Evolutionary conservation across 2,113 vertebrate species (phyloP).

Genomic region (Eudorcas thomsonii): DNA sequence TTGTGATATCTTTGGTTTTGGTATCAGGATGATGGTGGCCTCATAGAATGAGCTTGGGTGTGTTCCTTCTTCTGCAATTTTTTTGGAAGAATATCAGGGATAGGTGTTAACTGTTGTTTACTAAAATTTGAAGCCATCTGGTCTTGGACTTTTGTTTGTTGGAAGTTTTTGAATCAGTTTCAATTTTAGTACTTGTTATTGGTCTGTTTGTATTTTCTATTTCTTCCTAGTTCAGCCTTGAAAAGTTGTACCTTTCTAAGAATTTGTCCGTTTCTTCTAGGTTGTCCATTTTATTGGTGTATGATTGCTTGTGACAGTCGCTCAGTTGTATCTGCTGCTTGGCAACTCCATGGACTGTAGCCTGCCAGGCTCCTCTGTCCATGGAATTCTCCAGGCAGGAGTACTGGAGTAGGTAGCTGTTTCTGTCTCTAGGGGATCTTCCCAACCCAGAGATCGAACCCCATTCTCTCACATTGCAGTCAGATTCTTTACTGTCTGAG

Average conservation of each 20-base stretch:
- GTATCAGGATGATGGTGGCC: neutral
- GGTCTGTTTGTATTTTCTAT: neutral
- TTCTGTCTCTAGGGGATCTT: neutral
- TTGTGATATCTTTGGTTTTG: neutral
- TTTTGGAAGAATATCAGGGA: neutral
- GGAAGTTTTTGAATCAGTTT: neutral
- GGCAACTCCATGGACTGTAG: neutral
- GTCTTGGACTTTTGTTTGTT: neutral
- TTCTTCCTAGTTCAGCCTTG: neutral
- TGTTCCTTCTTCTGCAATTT: neutral
- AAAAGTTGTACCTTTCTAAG: neutral
- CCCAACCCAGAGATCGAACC: neutral
- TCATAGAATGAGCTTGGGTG: neutral
- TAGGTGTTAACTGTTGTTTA: neutral
- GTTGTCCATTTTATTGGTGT: neutral
- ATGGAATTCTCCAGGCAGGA: neutral
- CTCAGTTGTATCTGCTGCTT: neutral
- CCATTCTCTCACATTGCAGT: neutral
- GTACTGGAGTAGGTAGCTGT: neutral
- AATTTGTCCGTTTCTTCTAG: neutral
- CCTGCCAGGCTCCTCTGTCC: neutral
- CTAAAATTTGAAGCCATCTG: neutral
- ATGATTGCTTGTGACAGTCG: neutral
- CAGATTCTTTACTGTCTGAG: neutral
- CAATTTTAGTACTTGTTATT: neutral